Conservation (phyloP, 2,113 vertebrate species). For the Mormyrus lacerda region DNA sequence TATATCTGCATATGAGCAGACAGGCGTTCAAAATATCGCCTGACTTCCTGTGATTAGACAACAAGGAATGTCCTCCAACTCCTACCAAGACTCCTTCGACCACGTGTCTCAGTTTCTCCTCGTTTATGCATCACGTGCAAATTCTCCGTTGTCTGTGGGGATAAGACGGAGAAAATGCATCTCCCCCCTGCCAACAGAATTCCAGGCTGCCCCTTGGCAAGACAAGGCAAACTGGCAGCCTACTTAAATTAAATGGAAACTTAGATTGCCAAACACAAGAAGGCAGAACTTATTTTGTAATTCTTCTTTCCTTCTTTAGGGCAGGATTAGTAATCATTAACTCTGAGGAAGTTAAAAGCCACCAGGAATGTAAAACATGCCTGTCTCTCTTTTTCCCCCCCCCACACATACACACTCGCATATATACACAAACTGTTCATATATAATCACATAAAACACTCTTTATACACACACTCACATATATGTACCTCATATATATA, state of each 20-base stretch:
- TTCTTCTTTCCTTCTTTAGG: not conserved
- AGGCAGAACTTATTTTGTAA: not conserved
- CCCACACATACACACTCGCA: not conserved
- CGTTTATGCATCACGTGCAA: not conserved
- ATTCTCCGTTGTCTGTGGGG: not conserved
- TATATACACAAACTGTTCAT: not conserved
- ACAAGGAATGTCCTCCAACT: not conserved
- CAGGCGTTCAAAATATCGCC: not conserved
- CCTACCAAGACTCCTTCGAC: not conserved
- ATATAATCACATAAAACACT: not conserved
- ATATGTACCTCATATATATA: no score
- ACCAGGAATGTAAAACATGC: not conserved
- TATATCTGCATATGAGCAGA: not conserved
- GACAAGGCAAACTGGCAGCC: not conserved
- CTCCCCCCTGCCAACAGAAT: not conserved
- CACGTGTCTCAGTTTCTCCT: not conserved
- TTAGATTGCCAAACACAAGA: not conserved
- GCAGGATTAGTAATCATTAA: not conserved
- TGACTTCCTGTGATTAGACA: not conserved
- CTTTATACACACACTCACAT: no score
- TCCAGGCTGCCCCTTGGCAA: not conserved
- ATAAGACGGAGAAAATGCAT: not conserved
- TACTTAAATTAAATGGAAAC: not conserved
- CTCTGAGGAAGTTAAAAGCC: not conserved
- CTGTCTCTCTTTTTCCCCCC: not conserved